These are phyloP conservation scores for Babylonia areolata DNA, from an alignment of 1,140 invertebrate species.

Conservation along the genomic window DNA sequence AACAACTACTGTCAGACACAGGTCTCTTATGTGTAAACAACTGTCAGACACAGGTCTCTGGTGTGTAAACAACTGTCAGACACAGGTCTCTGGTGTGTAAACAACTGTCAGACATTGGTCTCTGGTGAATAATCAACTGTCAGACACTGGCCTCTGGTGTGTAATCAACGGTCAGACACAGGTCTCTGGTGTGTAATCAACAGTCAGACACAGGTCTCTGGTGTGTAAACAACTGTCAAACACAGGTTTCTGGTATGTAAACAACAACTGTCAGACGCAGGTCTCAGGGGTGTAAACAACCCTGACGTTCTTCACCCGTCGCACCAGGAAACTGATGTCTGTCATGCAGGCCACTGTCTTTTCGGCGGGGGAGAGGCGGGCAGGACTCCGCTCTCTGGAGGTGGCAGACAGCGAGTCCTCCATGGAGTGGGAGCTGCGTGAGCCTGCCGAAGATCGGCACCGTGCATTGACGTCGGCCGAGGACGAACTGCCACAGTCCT, in stretches of 20 bases:
- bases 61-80: background rate
- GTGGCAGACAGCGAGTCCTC: conserved; percentile 18
- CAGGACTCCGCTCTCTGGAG: conserved; percentile 18
- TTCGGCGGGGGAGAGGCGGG: conserved; percentile 40
- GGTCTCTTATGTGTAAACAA: too few relatives aligned
- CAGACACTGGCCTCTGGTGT: background rate
- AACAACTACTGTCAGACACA: too few relatives aligned
- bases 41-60: background rate
- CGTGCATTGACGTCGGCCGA: conserved; percentile 33
- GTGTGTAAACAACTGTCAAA: background rate
- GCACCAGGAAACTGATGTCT: conserved; percentile 56
- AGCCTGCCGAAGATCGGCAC: background rate
- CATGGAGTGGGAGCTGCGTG: conserved; percentile 34
- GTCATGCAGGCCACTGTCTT: conserved; percentile 52
- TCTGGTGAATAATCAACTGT: background rate
- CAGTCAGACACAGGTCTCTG: background rate
- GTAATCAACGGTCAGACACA: background rate
- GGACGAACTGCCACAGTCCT: conserved; percentile 28
- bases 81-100: background rate
- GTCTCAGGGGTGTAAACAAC: conserved; percentile 62
- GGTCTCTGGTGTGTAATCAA: background rate
- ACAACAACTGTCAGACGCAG: conserved; percentile 46
- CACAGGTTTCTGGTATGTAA: background rate
- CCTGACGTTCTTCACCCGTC: conserved; percentile 61
- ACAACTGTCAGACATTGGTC: background rate